Percentiles rank a stretch among this genome's conserved stretches.
Evolutionary conservation across 1,140 invertebrate species (phyloP).

Genomic region (Geopemphigus sp.): DNA sequence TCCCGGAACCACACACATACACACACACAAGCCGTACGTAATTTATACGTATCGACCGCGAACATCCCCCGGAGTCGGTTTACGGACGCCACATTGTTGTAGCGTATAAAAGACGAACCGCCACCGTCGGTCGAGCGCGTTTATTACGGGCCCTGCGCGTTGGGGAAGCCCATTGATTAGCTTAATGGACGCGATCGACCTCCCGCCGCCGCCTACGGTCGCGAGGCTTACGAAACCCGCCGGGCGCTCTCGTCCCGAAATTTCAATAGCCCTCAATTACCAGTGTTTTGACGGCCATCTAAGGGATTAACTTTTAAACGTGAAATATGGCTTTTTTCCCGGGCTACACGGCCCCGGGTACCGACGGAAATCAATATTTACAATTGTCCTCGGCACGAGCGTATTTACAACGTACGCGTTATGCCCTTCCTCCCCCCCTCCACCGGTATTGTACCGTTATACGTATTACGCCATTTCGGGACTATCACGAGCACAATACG

Average conservation of each 20-base stretch:
- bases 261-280: slow-evolving; percentile 36
- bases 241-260: not conserved
- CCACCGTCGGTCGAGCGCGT: no score
- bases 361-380: slow-evolving; percentile 13
- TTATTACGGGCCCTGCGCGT: no score
- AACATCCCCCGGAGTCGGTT: slow-evolving; percentile 12
- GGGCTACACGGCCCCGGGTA: not conserved
- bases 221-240: not conserved
- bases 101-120: not conserved
- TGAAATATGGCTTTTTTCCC: slow-evolving; percentile 33
- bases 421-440: no score
- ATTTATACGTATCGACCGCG: slow-evolving; percentile 24
- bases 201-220: not conserved
- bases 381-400: not conserved
- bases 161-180: slow-evolving; percentile 36
- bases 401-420: not conserved
- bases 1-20: not conserved
- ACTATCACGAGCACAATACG: no score
- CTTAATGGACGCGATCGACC: slow-evolving; percentile 46
- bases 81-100: not conserved
- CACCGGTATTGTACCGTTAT: no score
- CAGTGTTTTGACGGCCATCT: slow-evolving; percentile 41
- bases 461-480: no score
- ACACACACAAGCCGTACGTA: not conserved
- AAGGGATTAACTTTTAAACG: slow-evolving; percentile 41